phyloP scores from a whole-genome alignment of 92 coral and sea anemone genomes.

The Chrysogorgia sp. region DNA sequence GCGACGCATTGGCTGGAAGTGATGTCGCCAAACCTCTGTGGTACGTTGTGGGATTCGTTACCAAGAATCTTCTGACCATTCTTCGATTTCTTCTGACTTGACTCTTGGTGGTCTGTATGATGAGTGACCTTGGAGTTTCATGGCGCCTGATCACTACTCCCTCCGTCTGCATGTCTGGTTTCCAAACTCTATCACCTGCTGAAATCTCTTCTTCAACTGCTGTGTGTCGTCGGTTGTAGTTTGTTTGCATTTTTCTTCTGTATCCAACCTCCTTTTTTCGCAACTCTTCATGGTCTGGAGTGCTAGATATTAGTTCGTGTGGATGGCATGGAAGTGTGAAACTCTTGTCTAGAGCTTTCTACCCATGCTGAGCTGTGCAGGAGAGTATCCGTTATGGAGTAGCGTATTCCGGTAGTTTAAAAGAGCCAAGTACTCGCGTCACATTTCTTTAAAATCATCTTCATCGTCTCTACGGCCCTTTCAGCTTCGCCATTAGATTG shows the following conservation, averaged over 20 bases:
- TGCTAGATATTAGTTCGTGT: conserved; percentile 8
- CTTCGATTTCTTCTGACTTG: conserved; percentile 54
- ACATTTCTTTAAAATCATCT: conserved; percentile 44
- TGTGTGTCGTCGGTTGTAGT: conserved; percentile 49
- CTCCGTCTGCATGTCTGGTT: conserved; percentile 51
- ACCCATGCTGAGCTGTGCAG: conserved; percentile 51
- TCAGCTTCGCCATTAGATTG: too few relatives aligned
- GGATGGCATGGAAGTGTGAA: not conserved
- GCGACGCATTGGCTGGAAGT: too few relatives aligned
- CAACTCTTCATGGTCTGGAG: conserved; percentile 13
- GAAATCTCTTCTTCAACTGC: conserved; percentile 23
- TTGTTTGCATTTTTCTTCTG: conserved; percentile 33
- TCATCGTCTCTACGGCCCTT: too few relatives aligned
- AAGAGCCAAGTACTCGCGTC: conserved; percentile 46
- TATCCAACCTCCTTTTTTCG: conserved; percentile 35
- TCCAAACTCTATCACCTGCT: conserved; percentile 44
- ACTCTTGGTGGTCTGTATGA: conserved; percentile 46
- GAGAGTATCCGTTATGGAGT: conserved; percentile 40
- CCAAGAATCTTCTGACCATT: conserved; percentile 52
- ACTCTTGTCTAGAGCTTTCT: conserved; percentile 29
- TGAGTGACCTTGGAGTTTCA: conserved; percentile 47
- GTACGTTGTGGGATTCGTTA: conserved; percentile 7
- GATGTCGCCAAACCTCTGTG: too few relatives aligned
- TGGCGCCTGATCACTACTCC: conserved; percentile 32
- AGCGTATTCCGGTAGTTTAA: conserved; percentile 33